These are phyloP conservation scores for Chelmon rostratus DNA, from an alignment of 2,797 vertebrate species.

Conservation along the genomic window DNA sequence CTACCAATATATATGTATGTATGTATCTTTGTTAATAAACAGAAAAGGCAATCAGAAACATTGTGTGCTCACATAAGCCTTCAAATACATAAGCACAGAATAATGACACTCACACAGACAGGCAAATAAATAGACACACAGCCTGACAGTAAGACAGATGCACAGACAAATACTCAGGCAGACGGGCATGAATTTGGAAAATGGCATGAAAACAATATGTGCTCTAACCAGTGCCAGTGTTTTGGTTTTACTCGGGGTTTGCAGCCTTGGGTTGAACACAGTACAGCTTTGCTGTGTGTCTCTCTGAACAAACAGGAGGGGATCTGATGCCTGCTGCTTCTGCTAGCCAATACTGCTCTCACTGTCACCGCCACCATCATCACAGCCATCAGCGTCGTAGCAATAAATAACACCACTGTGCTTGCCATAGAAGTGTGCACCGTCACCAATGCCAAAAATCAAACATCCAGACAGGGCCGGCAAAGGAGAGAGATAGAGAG, in stretches of 20 bases:
- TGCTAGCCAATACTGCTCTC: conserved; percentile 77
- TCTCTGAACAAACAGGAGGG: conserved; percentile 81
- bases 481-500: conserved; percentile 15
- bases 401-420: conserved; percentile 76
- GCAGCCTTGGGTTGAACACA: conserved; percentile 78
- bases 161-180: conserved; percentile 66
- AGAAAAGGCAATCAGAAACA: conserved; percentile 26
- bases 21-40: conserved; percentile 35
- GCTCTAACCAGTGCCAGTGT: conserved; percentile 75
- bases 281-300: conserved; percentile 78
- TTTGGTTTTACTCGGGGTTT: conserved; percentile 76
- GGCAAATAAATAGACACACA: conserved; percentile 57
- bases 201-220: conserved; percentile 74
- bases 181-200: conserved; percentile 70
- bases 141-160: conserved; percentile 69
- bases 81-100: conserved; percentile 47
- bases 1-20: too few relatives aligned
- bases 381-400: conserved; percentile 71
- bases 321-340: conserved; percentile 76
- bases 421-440: conserved; percentile 54
- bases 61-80: conserved; percentile 47
- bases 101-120: conserved; percentile 50
- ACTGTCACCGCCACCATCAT: conserved; percentile 77
- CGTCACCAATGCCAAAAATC: conserved; percentile 56
- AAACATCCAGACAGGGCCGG: conserved; percentile 55